Conservation (phyloP, 1,140 invertebrate genomes). For the Ylistrum balloti region DNA sequence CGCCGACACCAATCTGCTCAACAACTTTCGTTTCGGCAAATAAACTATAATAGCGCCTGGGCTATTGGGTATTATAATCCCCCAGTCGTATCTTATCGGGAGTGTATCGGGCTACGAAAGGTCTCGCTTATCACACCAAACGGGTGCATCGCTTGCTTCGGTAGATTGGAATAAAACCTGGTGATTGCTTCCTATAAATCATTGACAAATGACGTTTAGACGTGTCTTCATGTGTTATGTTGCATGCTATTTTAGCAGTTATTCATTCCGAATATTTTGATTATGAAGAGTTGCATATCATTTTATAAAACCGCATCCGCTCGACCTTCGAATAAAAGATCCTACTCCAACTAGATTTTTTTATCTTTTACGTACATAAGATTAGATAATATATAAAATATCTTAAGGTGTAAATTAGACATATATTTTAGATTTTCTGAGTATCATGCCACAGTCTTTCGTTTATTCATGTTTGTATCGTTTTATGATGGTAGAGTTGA, state of each 20-base stretch:
- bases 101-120: not conserved
- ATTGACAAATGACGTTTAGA: not conserved
- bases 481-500: no score
- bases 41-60: not conserved
- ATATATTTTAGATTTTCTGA: no score
- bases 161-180: not conserved
- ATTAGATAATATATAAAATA: no score
- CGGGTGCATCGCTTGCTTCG: not conserved
- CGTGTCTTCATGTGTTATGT: not conserved
- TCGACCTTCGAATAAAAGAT: no score
- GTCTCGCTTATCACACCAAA: not conserved
- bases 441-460: no score
- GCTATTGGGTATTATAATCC: not conserved
- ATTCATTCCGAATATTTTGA: no score
- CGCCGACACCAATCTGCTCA: slow-evolving; percentile 9
- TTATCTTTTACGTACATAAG: no score
- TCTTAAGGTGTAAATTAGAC: no score
- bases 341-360: no score
- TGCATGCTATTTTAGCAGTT: not conserved
- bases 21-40: slow-evolving; percentile 33
- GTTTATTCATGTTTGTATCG: no score
- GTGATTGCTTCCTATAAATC: not conserved
- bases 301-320: no score
- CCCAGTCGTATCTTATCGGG: not conserved
- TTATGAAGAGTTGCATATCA: no score